Evolutionary conservation across 2,888 invertebrate species (phyloP).

Genomic region (Conomelus anceps): DNA sequence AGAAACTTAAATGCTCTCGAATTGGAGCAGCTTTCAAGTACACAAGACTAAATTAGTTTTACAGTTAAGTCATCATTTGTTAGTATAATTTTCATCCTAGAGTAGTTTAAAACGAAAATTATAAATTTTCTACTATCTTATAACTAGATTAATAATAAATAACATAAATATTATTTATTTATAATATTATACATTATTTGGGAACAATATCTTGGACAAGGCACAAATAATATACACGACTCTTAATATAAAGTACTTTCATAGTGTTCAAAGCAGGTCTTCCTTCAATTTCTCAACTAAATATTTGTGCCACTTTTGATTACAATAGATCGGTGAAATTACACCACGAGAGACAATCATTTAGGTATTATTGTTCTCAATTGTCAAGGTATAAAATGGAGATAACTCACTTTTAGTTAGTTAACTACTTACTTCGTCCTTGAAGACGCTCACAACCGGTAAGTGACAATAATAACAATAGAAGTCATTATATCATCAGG

Average conservation of each 20-base stretch:
- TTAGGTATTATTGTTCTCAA: not conserved
- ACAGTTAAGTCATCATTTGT: not conserved
- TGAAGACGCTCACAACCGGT: not conserved
- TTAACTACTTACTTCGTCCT: not conserved
- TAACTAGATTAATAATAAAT: not conserved
- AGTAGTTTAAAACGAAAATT: not conserved
- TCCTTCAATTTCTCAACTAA: not conserved
- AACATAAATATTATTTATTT: not conserved
- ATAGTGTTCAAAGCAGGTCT: not conserved
- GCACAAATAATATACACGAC: not conserved
- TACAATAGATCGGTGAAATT: not conserved
- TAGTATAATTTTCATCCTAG: not conserved
- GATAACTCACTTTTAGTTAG: not conserved
- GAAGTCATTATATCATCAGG: not conserved
- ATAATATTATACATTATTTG: no score
- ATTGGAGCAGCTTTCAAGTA: not conserved
- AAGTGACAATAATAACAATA: not conserved
- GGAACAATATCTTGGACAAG: not conserved
- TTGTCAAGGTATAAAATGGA: not conserved
- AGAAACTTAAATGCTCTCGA: not conserved
- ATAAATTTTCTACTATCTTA: not conserved
- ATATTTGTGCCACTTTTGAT: not conserved
- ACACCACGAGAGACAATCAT: not conserved
- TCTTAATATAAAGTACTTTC: not conserved
- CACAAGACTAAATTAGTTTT: not conserved